Evolutionary conservation across 2,888 invertebrate species (phyloP).

Genomic region (Orchesellides sinensis): DNA sequence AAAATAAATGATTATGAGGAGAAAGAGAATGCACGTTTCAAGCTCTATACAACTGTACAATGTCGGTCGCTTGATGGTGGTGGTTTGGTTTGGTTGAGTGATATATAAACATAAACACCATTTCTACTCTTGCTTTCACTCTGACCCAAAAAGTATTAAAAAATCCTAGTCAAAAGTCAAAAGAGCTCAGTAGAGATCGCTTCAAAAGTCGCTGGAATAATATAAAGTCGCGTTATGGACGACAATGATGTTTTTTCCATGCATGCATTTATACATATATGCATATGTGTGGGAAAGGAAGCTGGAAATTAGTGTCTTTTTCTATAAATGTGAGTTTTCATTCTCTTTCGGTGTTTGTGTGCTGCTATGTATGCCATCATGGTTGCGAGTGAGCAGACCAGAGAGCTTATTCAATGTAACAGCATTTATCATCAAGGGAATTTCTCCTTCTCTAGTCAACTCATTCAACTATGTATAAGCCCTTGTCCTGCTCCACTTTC

Average conservation of each 20-base stretch:
- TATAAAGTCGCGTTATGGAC: no score
- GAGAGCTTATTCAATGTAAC: not conserved
- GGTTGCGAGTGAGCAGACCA: not conserved
- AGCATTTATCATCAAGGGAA: slow-evolving; percentile 57
- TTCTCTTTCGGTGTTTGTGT: slow-evolving; percentile 2
- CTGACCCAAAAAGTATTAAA: not conserved
- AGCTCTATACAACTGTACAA: no score
- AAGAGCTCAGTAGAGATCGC: no score
- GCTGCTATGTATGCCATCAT: not conserved
- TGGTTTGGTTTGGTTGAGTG: not conserved
- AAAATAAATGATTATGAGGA: no score
- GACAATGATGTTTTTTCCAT: not conserved
- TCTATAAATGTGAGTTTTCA: slow-evolving; percentile 12
- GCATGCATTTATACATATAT: slow-evolving; percentile 5
- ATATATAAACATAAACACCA: not conserved
- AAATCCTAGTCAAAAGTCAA: no score
- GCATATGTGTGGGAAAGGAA: not conserved
- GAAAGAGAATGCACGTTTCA: no score
- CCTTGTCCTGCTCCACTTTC: slow-evolving; percentile 31
- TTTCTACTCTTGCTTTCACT: slow-evolving; percentile 29
- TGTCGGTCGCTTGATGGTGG: not conserved
- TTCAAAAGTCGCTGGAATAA: no score
- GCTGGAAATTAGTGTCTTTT: slow-evolving; percentile 58
- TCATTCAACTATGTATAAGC: slow-evolving; percentile 31
- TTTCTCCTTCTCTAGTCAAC: not conserved